These are phyloP conservation scores for Condylura cristata DNA, from an alignment of 2,113 vertebrate species.

Conservation along the genomic window DNA sequence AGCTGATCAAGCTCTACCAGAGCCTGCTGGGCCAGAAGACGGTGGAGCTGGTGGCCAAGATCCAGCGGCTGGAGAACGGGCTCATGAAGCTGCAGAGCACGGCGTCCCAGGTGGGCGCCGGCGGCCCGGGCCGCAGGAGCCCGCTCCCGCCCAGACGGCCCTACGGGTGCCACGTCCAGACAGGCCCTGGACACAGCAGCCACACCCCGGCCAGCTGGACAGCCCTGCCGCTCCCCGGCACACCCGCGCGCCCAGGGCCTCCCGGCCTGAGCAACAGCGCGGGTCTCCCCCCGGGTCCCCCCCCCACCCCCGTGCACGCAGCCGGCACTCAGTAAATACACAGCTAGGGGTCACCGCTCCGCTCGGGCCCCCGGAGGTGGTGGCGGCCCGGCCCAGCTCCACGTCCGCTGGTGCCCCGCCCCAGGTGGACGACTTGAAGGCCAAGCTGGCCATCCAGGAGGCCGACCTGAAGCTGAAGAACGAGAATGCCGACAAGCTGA, in stretches of 20 bases:
- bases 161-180: too few relatives aligned
- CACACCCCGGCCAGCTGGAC: too few relatives aligned
- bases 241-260: rapidly evolving
- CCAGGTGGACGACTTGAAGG: conserved; percentile 86
- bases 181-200: too few relatives aligned
- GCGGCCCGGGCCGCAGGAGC: not conserved
- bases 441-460: conserved; percentile 85
- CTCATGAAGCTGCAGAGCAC: conserved; percentile 87
- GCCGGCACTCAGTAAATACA: not conserved
- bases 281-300: too few relatives aligned
- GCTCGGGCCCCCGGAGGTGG: not conserved
- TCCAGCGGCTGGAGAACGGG: conserved; percentile 87
- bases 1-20: conserved; percentile 90
- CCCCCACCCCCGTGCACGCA: too few relatives aligned
- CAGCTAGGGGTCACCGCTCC: not conserved
- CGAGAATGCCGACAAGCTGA: conserved; percentile 84
- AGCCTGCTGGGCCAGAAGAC: conserved; percentile 84
- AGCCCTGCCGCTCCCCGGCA: too few relatives aligned
- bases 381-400: rapidly evolving
- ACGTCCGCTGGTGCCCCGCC: rapidly evolving
- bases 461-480: conserved; percentile 86
- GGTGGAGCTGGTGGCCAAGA: conserved; percentile 81
- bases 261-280: rapidly evolving
- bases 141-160: not conserved
- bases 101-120: conserved; percentile 80